Evolutionary conservation across 2,888 invertebrate species (phyloP).

Genomic region (Athalia cordata): DNA sequence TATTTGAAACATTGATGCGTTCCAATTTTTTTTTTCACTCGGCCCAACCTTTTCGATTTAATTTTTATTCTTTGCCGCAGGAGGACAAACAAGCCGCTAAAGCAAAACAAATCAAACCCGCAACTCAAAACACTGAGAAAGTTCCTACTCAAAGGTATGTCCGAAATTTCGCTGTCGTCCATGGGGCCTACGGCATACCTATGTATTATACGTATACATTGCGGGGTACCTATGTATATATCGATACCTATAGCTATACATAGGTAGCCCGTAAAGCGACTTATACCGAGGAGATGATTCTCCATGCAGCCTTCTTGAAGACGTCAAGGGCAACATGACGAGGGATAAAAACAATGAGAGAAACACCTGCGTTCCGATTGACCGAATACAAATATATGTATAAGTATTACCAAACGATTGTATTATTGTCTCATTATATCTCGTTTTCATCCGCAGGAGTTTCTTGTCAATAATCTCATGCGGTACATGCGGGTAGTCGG

Average conservation of each 20-base stretch:
- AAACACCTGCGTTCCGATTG: too few species aligned
- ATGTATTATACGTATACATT: too few species aligned
- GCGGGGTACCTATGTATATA: too few species aligned
- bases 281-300: too few species aligned
- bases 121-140: conserved; percentile 21
- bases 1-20: background rate
- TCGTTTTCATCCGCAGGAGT: conserved; percentile 23
- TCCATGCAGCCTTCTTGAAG: too few species aligned
- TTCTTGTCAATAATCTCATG: conserved; percentile 32
- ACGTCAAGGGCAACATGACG: too few species aligned
- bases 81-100: conserved; percentile 53
- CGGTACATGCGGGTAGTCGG: conserved; percentile 19
- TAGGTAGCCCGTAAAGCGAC: too few species aligned
- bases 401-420: background rate
- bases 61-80: conserved; percentile 45
- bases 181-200: too few species aligned
- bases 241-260: too few species aligned
- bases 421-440: background rate
- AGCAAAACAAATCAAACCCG: conserved; percentile 47
- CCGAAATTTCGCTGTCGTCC: background rate
- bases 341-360: too few species aligned
- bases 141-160: conserved; percentile 15
- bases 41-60: too few species aligned
- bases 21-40: conserved; percentile 6
- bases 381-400: background rate